phyloP scores from a whole-genome alignment of 1,140 invertebrate genomes.

The Lithobius niger region DNA sequence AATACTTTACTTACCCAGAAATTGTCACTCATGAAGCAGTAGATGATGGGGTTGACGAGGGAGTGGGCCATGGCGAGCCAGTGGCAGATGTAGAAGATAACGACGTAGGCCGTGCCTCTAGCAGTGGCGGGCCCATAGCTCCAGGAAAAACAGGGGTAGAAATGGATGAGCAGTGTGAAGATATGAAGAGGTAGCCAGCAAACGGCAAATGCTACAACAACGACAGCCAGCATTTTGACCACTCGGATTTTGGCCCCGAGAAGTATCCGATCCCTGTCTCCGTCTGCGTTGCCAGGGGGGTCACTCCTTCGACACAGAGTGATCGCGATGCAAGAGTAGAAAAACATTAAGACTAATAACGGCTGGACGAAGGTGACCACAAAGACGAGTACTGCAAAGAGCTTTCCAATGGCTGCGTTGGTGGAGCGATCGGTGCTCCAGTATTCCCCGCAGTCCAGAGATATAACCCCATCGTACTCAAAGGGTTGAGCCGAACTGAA shows the following conservation, averaged over 20 bases:
- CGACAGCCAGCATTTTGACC: conserved; percentile 41
- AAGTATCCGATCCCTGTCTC: conserved; percentile 33
- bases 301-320: conserved; percentile 34
- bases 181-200: conserved; percentile 42
- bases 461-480: too few species aligned
- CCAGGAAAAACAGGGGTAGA: conserved; percentile 18
- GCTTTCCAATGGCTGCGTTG: conserved; percentile 19
- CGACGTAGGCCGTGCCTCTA: conserved; percentile 24
- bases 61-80: conserved; percentile 53
- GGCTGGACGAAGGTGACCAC: conserved; percentile 38
- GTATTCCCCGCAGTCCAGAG: conserved; percentile 29
- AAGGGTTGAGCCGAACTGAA: conserved; percentile 27
- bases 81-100: conserved; percentile 36
- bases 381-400: conserved; percentile 37
- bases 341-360: conserved; percentile 34
- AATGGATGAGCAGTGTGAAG: conserved; percentile 29
- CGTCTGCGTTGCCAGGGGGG: conserved; percentile 39
- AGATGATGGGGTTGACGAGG: conserved; percentile 75
- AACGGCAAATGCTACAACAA: conserved; percentile 39
- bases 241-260: conserved; percentile 39
- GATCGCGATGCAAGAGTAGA: conserved; percentile 34
- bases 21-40: conserved; percentile 74
- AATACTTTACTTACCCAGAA: conserved; percentile 53
- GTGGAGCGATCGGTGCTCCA: conserved; percentile 19
- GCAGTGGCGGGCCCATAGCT: conserved; percentile 21